Base-by-base conservation (phyloP, 1,140 invertebrate genomes). In the Drosophila kanapiae region DNA sequence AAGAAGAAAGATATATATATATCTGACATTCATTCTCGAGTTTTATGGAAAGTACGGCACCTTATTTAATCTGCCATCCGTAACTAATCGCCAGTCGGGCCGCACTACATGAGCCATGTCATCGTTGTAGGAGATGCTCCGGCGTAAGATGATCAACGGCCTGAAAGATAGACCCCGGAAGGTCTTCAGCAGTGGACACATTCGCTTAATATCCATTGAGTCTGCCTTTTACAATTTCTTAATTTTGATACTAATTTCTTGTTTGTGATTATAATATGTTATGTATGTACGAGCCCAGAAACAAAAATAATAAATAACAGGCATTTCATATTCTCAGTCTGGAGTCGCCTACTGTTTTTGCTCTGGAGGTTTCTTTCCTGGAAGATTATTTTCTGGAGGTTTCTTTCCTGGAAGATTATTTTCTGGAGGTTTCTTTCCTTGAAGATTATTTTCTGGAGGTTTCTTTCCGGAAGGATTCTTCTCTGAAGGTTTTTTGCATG, bases 271-370 rank as follows among this genome's bases (percentile, higher is more conserved):
- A 18, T 3, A 7, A 18, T 33, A 33, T 60, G 31, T 7, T 23
- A 23, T n/a, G 4, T 6, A 14, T 4, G 6, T 23, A 37, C 16
- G n/a, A 31, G 16, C 10, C 31, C 6, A 23, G 8, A 6, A 11
- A 54, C 14, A 11, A 37, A 57, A 33, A 23, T 14, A 8, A 8
- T 8, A 14, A 54, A 14, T 13, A 56, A 57, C 4, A 14, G 4
- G 3, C 14, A 27, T 18, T 31, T 60, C 8, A 53, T 11, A 40
- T 47, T 23, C 7, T 27, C 29, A 37, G 13, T 6, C 11, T 35
- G 10, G 33, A 13, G 59, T 1, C 23, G 49, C 56, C 75, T 67
- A 58, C 75, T 76, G 27, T 54, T 63, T 53, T 7, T 42, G 16
- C 4, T 33, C 13, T 23, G 51, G 14, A 13, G 4, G 10, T n/a